Percentiles rank a stretch among this genome's conserved stretches.
Conservation (phyloP, 1,140 invertebrate species). For the Eulimnadia texana region DNA sequence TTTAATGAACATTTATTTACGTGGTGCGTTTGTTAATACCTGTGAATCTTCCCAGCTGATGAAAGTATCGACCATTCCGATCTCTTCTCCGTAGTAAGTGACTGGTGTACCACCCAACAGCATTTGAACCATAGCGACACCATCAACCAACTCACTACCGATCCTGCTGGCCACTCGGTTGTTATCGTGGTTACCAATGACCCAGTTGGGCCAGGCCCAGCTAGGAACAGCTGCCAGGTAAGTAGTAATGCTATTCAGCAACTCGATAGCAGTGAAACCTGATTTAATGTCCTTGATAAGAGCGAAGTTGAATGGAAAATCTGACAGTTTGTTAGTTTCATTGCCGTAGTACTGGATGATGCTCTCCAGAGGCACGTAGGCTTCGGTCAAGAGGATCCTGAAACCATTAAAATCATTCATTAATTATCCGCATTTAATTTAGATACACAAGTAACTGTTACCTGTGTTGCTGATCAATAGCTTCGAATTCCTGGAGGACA, state of each 20-base stretch:
- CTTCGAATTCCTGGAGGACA: conserved; percentile 45
- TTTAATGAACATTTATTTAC: neutral
- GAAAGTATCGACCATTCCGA: conserved; percentile 52
- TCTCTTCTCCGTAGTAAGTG: conserved; percentile 66
- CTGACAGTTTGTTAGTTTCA: conserved; percentile 36
- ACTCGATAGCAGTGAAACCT: conserved; percentile 9
- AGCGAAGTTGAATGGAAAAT: conserved; percentile 53
- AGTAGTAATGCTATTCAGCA: conserved; percentile 11
- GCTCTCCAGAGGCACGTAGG: conserved; percentile 41
- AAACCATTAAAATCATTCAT: conserved; percentile 24
- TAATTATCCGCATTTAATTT: too few relatives aligned
- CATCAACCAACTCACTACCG: conserved; percentile 40
- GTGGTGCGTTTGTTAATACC: too few relatives aligned
- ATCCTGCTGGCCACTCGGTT: conserved; percentile 40
- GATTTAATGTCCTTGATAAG: conserved; percentile 19
- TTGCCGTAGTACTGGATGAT: conserved; percentile 48
- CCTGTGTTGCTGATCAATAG: conserved; percentile 26
- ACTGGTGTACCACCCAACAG: conserved; percentile 55
- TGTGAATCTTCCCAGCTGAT: conserved; percentile 37
- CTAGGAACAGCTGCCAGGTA: conserved; percentile 14
- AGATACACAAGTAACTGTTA: too few relatives aligned
- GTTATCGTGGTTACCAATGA: conserved; percentile 46
- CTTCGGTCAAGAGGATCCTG: conserved; percentile 60
- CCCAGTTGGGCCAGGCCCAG: conserved; percentile 18
- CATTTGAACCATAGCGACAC: conserved; percentile 47